Evolutionary conservation across 2,888 invertebrate species (phyloP), one percentile per base, ranked within the genome.

Genomic region (Rambutsinella grinnellia): DNA sequence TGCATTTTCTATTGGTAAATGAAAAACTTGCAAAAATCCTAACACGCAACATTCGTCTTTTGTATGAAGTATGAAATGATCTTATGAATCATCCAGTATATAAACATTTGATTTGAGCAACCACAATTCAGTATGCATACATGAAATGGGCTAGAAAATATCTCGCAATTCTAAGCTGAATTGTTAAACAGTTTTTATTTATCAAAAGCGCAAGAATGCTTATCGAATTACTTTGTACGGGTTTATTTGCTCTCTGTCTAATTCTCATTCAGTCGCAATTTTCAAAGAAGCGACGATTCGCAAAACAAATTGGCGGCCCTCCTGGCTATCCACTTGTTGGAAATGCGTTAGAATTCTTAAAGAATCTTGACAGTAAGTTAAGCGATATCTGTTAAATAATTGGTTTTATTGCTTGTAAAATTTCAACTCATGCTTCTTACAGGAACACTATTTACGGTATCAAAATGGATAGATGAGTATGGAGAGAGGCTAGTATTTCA

Each of bases 381-480:
- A 49, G 15, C 49, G n/a, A 49, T 49, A 49, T 51, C 24, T 47
- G 46, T 17, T 26, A 47, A 24, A 10, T 61, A 47, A 5, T 58
- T 26, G 17, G 21, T 26, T 24, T 56, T 24, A 56, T 56, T 13
- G n/a, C 10, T 49, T 5, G 5, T 15, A 49, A 15, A n/a, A 13
- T 17, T 28, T 28, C 6, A n/a, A n/a, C n/a, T n/a, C n/a, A n/a
- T n/a, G n/a, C n/a, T n/a, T 24, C 6, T 63, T 53, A 10, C 19
- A 67, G 67, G 28, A 27, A 58, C 67, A 21, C 21, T 58, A 8
- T 1, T 58, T 2, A 67, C 58, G 3, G 6, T 67, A 2, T 67
- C 28, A 1, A 53, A 71, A n/a, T 79, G 67, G 66, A 23, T 53
- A 3, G 49, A 71, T 24, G n/a, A 70, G 27, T 76, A 62, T 62